Evolutionary conservation across 2,113 vertebrate species (phyloP).

Genomic region (Cyprinodon variegatus): DNA sequence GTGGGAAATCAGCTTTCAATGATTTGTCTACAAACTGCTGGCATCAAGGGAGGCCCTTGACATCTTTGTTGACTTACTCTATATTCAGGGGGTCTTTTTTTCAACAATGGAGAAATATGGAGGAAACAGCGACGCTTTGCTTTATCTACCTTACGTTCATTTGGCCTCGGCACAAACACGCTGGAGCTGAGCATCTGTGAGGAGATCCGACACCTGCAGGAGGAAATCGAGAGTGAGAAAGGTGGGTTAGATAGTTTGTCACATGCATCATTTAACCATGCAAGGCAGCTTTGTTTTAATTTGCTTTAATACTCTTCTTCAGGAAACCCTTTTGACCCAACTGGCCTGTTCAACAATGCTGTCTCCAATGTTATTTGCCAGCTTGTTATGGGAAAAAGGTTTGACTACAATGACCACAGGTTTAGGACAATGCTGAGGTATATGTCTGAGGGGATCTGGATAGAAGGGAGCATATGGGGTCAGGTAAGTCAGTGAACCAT

Average conservation of each 20-base stretch:
- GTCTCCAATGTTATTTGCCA: slow-evolving; percentile 87
- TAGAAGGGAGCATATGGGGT: slow-evolving; percentile 33
- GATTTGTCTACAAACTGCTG: not conserved
- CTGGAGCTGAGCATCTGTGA: slow-evolving; percentile 60
- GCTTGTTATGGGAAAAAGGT: slow-evolving; percentile 84
- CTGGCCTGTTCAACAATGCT: slow-evolving; percentile 70
- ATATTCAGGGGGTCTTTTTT: slow-evolving; percentile 64
- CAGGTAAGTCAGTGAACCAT: not conserved
- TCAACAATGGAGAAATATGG: slow-evolving; percentile 76
- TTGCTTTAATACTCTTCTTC: not conserved
- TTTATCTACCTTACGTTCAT: slow-evolving; percentile 79
- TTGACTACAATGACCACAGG: slow-evolving; percentile 78
- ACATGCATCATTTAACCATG: not conserved
- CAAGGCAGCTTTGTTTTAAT: not conserved
- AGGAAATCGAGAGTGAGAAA: slow-evolving; percentile 19
- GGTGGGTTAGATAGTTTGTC: not conserved
- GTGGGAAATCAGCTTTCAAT: not conserved
- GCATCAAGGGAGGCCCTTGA: accelerated
- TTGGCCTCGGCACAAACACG: slow-evolving; percentile 81
- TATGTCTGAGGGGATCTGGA: slow-evolving; percentile 50
- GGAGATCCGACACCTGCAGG: slow-evolving; percentile 17
- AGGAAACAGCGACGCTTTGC: slow-evolving; percentile 81
- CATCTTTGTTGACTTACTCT: not conserved
- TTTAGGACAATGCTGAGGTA: slow-evolving; percentile 80
- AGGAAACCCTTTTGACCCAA: slow-evolving; percentile 7